phyloP scores from a whole-genome alignment of 2,888 invertebrate species.

The Diogma glabrata region DNA sequence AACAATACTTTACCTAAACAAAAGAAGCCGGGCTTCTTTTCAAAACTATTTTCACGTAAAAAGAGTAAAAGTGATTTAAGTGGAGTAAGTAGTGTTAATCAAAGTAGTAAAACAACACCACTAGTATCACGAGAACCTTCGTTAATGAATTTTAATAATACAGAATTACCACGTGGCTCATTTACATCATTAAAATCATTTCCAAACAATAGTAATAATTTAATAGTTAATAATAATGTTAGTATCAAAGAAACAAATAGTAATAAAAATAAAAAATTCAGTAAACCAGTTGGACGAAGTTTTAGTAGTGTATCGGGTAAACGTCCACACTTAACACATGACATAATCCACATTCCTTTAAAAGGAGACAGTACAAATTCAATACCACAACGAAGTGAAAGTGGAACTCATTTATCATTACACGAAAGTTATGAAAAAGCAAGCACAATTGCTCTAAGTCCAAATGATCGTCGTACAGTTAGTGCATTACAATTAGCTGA shows the following conservation, averaged over 20 bases:
- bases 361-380: slow-evolving; percentile 43
- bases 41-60: slow-evolving; percentile 48
- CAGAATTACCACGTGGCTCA: slow-evolving; percentile 23
- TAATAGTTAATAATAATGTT: slow-evolving; percentile 25
- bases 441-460: slow-evolving; percentile 33
- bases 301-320: slow-evolving; percentile 50
- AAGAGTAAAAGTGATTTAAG: slow-evolving; percentile 40
- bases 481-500: slow-evolving; percentile 36
- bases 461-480: slow-evolving; percentile 34
- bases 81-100: slow-evolving; percentile 16
- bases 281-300: slow-evolving; percentile 44
- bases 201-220: slow-evolving; percentile 34
- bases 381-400: slow-evolving; percentile 30
- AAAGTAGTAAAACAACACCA: slow-evolving; percentile 18
- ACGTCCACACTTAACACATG: slow-evolving; percentile 45
- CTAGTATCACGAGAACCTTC: slow-evolving; percentile 30
- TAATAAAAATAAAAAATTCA: slow-evolving; percentile 25
- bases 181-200: slow-evolving; percentile 28
- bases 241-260: slow-evolving; percentile 6
- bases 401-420: slow-evolving; percentile 33
- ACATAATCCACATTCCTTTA: slow-evolving; percentile 53
- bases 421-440: slow-evolving; percentile 38
- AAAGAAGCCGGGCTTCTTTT: slow-evolving; percentile 50
- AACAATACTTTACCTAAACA: slow-evolving; percentile 39
- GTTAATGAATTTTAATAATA: slow-evolving; percentile 28